Conservation (phyloP, 2,888 invertebrate genomes). For the Papilio gigon region DNA sequence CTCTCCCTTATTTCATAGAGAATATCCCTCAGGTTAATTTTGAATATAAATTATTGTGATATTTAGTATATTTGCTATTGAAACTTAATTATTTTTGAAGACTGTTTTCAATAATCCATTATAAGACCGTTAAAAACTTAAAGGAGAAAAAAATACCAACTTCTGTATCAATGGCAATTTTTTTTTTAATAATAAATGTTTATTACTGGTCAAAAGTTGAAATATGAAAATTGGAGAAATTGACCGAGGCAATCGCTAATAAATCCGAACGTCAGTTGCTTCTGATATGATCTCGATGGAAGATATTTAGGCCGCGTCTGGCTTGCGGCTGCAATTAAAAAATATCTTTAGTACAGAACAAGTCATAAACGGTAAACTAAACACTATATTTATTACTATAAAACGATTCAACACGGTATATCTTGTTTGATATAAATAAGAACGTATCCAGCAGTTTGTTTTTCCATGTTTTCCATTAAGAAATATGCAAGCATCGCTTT, state of each 20-base stretch:
- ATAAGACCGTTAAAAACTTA: no score
- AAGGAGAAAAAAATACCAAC: not conserved
- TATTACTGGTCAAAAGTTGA: not conserved
- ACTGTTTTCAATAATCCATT: not conserved
- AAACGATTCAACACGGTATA: constrained; percentile 17
- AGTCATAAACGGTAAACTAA: constrained; percentile 53
- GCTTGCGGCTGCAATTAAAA: constrained; percentile 59
- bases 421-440: constrained; percentile 25
- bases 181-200: not conserved
- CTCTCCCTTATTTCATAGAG: constrained; percentile 52
- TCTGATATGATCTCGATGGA: constrained; percentile 52
- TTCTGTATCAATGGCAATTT: not conserved
- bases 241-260: constrained; percentile 43
- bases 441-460: no score
- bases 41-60: not conserved
- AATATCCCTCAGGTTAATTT: constrained; percentile 42
- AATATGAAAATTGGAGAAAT: constrained; percentile 10
- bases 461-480: no score
- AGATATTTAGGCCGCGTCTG: constrained; percentile 60
- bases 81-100: not conserved
- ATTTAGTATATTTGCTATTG: not conserved
- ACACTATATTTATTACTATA: constrained; percentile 43
- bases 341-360: constrained; percentile 49
- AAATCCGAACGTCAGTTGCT: constrained; percentile 52
- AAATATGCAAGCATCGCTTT: not conserved